These are phyloP conservation scores for Pomatorhinus ruficollis DNA, from an alignment of 2,113 vertebrate genomes.

Conservation along the genomic window DNA sequence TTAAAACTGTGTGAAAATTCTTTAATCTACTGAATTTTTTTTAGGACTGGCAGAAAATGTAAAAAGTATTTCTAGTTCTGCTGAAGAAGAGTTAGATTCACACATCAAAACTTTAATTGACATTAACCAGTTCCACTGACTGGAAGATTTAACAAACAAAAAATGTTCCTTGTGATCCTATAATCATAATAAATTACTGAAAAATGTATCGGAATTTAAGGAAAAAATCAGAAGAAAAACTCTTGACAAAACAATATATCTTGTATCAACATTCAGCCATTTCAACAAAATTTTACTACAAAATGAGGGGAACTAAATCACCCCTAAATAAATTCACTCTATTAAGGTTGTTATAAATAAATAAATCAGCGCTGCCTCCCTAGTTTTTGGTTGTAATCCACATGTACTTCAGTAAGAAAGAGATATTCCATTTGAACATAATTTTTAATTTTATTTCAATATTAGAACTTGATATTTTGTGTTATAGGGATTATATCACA, in stretches of 20 bases:
- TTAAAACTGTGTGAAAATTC: neutral
- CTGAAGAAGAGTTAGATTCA: neutral
- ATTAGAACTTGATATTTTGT: neutral
- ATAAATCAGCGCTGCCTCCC: neutral
- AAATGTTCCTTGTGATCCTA: neutral
- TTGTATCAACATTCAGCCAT: neutral
- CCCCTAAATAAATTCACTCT: neutral
- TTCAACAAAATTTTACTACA: neutral
- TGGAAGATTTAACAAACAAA: neutral
- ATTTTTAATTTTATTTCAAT: neutral
- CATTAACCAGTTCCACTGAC: neutral
- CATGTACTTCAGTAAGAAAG: neutral
- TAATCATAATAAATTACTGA: neutral
- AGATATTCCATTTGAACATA: neutral
- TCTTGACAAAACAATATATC: neutral
- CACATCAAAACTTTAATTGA: neutral
- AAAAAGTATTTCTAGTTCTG: neutral
- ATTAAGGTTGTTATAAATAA: neutral
- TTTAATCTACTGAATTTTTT: neutral
- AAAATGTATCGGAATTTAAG: neutral
- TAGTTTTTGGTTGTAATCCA: neutral
- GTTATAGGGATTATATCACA: neutral
- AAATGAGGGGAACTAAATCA: neutral
- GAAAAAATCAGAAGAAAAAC: neutral
- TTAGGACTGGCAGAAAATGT: neutral